Base-by-base conservation (phyloP, 1,140 invertebrate genomes). In the Drosophila sechellia region DNA sequence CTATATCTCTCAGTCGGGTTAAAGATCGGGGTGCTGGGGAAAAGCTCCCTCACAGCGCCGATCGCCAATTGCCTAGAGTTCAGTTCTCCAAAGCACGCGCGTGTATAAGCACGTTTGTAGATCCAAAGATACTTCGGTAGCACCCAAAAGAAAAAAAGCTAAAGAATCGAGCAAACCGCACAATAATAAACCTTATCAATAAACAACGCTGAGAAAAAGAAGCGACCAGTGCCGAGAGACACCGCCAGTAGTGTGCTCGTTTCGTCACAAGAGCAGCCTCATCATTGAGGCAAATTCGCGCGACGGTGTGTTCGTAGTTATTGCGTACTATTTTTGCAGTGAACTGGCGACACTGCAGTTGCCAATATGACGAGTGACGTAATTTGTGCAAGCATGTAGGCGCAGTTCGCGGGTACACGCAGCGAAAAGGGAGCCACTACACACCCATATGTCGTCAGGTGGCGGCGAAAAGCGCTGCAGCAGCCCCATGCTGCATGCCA, bases 291-390 rank as follows among this genome's bases (percentile, higher is more conserved):
- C 15, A 45, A 11, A 10, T 31, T 34, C 34, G 11, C 11, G 25
- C n/a, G 6, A 15, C 27, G 5, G 27, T 17, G 48, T 17, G 45
- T 40, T 8, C 22, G 45, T 40, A 49, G 17, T 55, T 71, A 78
- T 86, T 81, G 83, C 78, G 81, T 86, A 86, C 81, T 75, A 55
- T 66, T 79, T 81, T 81, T 60, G 79, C 80, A 75, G 64, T 81
- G 75, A 65, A 43, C 60, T 63, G 74, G 78, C 81, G 78, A 81
- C 78, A 78, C 50, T 79, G 79, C 79, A 81, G 10, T 27, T 77
- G 81, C 74, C 50, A 75, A 75, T 78, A 87, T 86, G 81, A 86
- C 81, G 81, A 75, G 78, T 86, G 81, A 86, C 81, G 81, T 86
- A 86, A 86, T 86, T 71, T 52, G 69, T 81, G 78, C 74, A 66